Conservation (phyloP, 2,113 vertebrate species). For the Lucifuga dentata region DNA sequence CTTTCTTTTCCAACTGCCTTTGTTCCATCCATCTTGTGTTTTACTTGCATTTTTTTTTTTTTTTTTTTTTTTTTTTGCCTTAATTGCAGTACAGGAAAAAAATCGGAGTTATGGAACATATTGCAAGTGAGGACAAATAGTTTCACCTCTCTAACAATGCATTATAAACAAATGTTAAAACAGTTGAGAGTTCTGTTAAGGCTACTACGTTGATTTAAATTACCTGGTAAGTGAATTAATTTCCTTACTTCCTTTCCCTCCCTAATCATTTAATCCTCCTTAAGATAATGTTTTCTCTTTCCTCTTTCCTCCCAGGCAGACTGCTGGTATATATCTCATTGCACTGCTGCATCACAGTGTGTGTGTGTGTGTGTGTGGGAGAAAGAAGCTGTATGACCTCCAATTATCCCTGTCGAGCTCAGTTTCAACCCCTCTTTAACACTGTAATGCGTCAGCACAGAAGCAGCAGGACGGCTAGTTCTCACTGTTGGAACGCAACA, state of each 20-base stretch:
- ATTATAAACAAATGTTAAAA: too few relatives aligned
- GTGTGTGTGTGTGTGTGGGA: background rate
- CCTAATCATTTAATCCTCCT: constrained; percentile 54
- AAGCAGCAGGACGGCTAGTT: constrained; percentile 2
- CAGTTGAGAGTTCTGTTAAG: constrained; percentile 5
- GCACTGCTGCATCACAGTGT: background rate
- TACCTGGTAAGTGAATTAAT: constrained; percentile 16
- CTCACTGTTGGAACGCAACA: constrained; percentile 2
- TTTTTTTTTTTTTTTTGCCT: too few relatives aligned
- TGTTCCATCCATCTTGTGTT: too few relatives aligned
- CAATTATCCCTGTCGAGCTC: constrained; percentile 10
- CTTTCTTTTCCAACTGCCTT: too few relatives aligned
- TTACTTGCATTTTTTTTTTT: too few relatives aligned
- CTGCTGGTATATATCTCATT: constrained; percentile 2
- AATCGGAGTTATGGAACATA: too few relatives aligned
- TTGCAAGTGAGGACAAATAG: too few relatives aligned
- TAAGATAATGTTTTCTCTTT: constrained; percentile 30
- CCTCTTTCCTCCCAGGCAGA: constrained; percentile 10
- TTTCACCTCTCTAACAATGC: too few relatives aligned
- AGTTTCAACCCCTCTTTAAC: background rate
- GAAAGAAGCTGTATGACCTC: background rate
- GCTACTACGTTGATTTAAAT: constrained; percentile 18
- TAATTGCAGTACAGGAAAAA: too few relatives aligned
- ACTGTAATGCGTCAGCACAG: constrained; percentile 9
- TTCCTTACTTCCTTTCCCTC: constrained; percentile 27